A percentile compares a stretch with the other conserved stretches of the same genome.
These are phyloP conservation scores for Agrilus cyanescens DNA, from an alignment of 2,888 invertebrate species.

Conservation along the genomic window DNA sequence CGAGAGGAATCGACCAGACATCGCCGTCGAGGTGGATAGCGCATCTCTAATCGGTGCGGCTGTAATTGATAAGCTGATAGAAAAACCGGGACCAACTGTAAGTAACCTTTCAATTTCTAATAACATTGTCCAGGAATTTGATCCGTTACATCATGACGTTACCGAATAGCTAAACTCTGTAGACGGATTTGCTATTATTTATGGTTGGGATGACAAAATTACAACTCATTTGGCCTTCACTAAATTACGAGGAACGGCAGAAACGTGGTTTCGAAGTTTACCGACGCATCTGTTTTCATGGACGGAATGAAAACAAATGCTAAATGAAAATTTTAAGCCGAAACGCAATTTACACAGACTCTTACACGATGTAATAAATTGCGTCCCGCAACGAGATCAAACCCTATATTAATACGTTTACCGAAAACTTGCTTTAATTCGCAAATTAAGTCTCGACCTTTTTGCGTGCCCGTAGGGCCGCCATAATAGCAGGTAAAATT, in stretches of 20 bases:
- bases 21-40: too few species aligned
- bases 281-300: constrained; percentile 7
- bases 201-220: constrained; percentile 7
- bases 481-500: too few species aligned
- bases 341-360: constrained; percentile 7
- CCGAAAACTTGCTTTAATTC: too few species aligned
- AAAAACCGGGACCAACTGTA: constrained; percentile 1
- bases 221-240: constrained; percentile 8
- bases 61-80: constrained; percentile 7
- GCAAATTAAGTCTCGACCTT: too few species aligned
- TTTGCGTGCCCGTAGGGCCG: too few species aligned
- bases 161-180: constrained; percentile 5
- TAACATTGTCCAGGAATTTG: too few species aligned
- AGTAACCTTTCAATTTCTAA: too few species aligned
- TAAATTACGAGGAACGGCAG: constrained; percentile 9
- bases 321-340: constrained; percentile 4
- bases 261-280: constrained; percentile 8
- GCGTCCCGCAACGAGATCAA: not conserved
- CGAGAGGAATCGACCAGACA: too few species aligned
- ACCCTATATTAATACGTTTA: constrained; percentile 7
- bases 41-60: too few species aligned
- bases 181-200: constrained; percentile 10
- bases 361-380: constrained; percentile 5
- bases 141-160: constrained; percentile 3
- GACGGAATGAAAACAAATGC: constrained; percentile 8